These are phyloP conservation scores for Micromys minutus DNA, from an alignment of 2,113 vertebrate species.

Conservation along the genomic window DNA sequence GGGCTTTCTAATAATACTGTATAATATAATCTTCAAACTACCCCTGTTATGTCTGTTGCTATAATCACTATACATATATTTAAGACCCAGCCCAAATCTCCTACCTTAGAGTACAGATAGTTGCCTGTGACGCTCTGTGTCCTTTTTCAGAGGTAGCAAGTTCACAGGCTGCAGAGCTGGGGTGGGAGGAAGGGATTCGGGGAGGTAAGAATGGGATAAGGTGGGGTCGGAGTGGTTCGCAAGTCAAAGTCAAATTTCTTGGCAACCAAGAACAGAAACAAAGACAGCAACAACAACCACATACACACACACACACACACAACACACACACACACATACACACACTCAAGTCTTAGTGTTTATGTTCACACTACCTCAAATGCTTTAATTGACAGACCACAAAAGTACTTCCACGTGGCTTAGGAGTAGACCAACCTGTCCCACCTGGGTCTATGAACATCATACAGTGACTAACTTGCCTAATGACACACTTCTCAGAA, in stretches of 20 bases:
- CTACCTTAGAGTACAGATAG: background rate
- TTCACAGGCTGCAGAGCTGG: background rate
- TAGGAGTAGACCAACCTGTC: background rate
- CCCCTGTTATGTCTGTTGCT: background rate
- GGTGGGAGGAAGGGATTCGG: background rate
- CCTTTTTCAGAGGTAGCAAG: constrained; percentile 15
- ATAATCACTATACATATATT: too few species aligned
- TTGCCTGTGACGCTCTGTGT: background rate
- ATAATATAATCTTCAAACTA: background rate
- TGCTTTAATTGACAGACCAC: background rate
- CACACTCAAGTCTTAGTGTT: background rate
- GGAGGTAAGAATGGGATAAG: background rate
- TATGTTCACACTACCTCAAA: background rate
- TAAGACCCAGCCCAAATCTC: constrained; percentile 20
- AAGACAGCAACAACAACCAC: background rate
- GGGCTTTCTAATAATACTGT: background rate
- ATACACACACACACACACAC: background rate
- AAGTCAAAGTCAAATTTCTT: background rate
- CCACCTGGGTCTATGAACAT: background rate
- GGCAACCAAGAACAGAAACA: background rate
- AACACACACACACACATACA: background rate
- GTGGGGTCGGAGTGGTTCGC: background rate
- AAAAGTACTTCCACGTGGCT: too few species aligned
- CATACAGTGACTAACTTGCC: background rate
- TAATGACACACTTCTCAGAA: background rate